Evolutionary conservation across 2,113 vertebrate species (phyloP), one percentile per base, ranked within the genome.

Genomic region (Etheostoma spectabile): DNA sequence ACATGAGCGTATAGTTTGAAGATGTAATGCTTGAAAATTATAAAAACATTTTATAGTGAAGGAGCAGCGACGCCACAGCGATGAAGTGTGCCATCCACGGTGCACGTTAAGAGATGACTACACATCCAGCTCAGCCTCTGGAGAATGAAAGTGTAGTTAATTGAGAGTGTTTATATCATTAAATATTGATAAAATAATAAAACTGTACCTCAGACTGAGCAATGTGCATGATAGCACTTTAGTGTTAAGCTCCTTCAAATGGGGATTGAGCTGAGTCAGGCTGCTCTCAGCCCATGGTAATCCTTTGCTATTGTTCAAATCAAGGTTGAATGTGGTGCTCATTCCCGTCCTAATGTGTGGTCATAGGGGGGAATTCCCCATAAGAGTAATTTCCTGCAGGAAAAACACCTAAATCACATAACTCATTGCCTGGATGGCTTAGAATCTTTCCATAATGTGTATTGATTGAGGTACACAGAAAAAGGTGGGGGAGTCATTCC

Each of bases 171-270:
- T 89, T 87, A 80, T 78, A 60, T 88, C 78, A 84, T 88, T 80
- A 86, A 86, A 88, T 86, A 91, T 88, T 89, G 73, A 88, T 89
- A 48, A 85, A 82, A 89, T 75, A 87, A 91, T 89, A 89, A 83
- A 85, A 80, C 49, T 8, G 1, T 21, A 48, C 46, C 24, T 69
- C 59, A 73, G 73, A 74, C 55, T 71, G 63, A 84, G 71, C 73
- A 79, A 76, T n/a, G 77, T 63, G 62, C 55, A 59, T 65, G 33
- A 73, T 79, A 80, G 84, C 81, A 85, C 69, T 87, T 85, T 70
- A 72, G 72, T 15, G 27, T 61, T 78, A 14, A 75, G 56, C 79
- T 81, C 10, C 10, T 74, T 83, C 80, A 64, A 75, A 11, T 45
- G 60, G 61, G 68, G 70, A 86, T 42, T 51, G 72, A 79, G 85